Base-by-base conservation (phyloP, 23 tunicate species). In the Botrylloides violaceus region DNA sequence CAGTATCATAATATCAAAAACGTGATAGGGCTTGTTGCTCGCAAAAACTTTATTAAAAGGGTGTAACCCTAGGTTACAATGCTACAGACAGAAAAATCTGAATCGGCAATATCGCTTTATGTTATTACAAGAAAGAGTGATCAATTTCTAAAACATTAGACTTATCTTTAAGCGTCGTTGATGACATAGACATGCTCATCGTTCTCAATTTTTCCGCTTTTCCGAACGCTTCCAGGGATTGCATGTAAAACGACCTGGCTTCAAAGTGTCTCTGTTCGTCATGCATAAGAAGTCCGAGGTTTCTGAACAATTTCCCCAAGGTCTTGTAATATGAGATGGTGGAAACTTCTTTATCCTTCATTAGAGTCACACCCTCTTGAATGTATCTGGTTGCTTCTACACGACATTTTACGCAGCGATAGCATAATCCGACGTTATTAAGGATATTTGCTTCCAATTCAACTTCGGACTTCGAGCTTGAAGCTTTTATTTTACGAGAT, bases 191-290 rank as follows among this genome's bases (percentile, higher is more conserved):
- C 26, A 23, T 58, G 4, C 29, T 28, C 62, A 58, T 58, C 26
- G 32, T 9, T 22, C 32, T 31, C 23, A 59, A 6, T 59, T 26
- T 59, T 22, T 59, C 64, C 30, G 64, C 64, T 22, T 59, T 59
- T 59, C 64, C 64, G 27, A 22, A 59, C 30, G 64, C 64, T 23
- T 59, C 64, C 64, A 59, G 19, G 7, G 64, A 59, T 26, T 59
- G 7, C 30, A 59, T 22, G 30, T 59, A 59, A 26, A 26, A 7
- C 64, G 28, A 23, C 30, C 19, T 7, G 7, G 64, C 64, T 22
- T 9, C 64, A 26, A 7, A 59, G 19, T 6, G 64, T 6, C 7
- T 12, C 29, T 59, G 28, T 22, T 23, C 30, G 28, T 59, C 64
- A 22, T 59, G 64, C 19, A 59, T 5, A 9, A 59, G 7, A 7